Conservation (phyloP, 2,888 invertebrate genomes). For the Drymonia ruficornis region DNA sequence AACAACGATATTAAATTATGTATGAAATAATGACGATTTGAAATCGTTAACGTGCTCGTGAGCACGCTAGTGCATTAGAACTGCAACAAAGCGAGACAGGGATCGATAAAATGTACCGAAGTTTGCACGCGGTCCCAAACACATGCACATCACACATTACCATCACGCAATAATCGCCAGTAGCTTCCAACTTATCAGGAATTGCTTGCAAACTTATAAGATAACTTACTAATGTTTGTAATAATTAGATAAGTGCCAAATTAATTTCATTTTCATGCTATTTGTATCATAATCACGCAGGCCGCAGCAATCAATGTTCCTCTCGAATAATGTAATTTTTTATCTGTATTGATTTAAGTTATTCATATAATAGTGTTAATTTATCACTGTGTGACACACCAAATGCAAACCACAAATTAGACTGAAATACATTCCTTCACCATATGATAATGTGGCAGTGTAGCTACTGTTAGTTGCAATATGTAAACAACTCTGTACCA, state of each 20-base stretch:
- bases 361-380: conserved; percentile 38
- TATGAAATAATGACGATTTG: not conserved
- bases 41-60: not conserved
- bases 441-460: conserved; percentile 34
- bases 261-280: conserved; percentile 49
- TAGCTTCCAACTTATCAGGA: conserved; percentile 11
- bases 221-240: conserved; percentile 33
- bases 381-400: conserved; percentile 43
- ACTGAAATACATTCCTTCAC: conserved; percentile 64
- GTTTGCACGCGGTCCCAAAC: conserved; percentile 19
- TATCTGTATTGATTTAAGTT: conserved; percentile 42
- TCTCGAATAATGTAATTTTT: conserved; percentile 55
- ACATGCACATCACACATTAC: conserved; percentile 22
- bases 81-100: not conserved
- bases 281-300: conserved; percentile 34
- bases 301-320: conserved; percentile 52
- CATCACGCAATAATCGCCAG: conserved; percentile 15
- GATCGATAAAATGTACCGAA: conserved; percentile 8
- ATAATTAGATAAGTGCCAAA: conserved; percentile 61
- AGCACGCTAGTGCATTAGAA: not conserved
- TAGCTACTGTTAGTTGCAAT: conserved; percentile 23
- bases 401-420: conserved; percentile 54
- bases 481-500: conserved; percentile 18
- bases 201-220: conserved; percentile 33
- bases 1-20: not conserved